phyloP scores from a whole-genome alignment of 1,140 invertebrate genomes.

The Brachionus koreanus region DNA sequence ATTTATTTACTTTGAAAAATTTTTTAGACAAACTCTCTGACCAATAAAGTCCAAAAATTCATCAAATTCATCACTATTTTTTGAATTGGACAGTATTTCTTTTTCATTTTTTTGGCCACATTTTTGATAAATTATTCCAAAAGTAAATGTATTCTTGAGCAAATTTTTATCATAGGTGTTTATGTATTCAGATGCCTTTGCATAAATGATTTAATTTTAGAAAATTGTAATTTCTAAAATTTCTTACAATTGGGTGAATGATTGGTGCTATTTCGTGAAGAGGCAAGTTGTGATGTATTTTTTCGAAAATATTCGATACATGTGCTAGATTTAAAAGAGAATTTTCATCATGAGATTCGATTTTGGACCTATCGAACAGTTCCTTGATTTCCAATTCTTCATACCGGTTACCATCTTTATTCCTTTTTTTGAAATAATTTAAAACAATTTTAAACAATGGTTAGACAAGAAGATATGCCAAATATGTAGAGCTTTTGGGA shows the following conservation, averaged over 20 bases:
- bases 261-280: slow-evolving; percentile 14
- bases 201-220: neutral
- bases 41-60: slow-evolving; percentile 85
- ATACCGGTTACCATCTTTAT: slow-evolving; percentile 13
- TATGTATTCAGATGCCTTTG: slow-evolving; percentile 2
- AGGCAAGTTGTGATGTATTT: neutral
- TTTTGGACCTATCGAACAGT: neutral
- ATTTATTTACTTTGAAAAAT: slow-evolving; percentile 74
- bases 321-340: neutral
- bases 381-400: neutral
- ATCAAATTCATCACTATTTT: slow-evolving; percentile 79
- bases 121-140: slow-evolving; percentile 90
- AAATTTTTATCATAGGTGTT: slow-evolving; percentile 85
- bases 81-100: slow-evolving; percentile 81
- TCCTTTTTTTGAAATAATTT: neutral
- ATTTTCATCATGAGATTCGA: neutral
- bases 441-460: too few species aligned
- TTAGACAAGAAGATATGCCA: too few species aligned
- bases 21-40: slow-evolving; percentile 77
- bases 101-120: slow-evolving; percentile 88
- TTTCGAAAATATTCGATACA: neutral
- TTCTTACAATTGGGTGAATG: slow-evolving; percentile 14
- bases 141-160: slow-evolving; percentile 89
- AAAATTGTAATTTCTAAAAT: neutral
- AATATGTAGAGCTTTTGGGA: too few species aligned